Conservation (phyloP, 2,888 invertebrate genomes). For the Ormia ochracea region DNA sequence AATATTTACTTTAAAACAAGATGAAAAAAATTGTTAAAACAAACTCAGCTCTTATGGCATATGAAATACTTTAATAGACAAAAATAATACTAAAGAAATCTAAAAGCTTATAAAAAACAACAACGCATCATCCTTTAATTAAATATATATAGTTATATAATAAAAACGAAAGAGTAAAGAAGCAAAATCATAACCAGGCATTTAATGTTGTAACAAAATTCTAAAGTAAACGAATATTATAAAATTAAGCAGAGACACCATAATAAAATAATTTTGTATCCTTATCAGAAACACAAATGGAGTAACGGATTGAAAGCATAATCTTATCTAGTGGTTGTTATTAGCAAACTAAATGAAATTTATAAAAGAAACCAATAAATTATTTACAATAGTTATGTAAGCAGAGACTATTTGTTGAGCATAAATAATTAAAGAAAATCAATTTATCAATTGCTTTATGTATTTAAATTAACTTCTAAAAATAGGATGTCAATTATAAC, state of each 20-base stretch:
- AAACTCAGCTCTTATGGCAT: too few relatives aligned
- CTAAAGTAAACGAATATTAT: slow-evolving; percentile 47
- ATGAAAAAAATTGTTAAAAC: too few relatives aligned
- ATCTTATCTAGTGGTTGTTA: slow-evolving; percentile 58
- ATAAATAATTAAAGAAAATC: background rate
- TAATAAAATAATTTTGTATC: background rate
- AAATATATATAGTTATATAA: slow-evolving; percentile 17
- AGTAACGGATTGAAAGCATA: slow-evolving; percentile 29
- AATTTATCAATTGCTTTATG: slow-evolving; percentile 28
- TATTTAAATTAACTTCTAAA: background rate
- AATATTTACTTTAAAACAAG: too few relatives aligned
- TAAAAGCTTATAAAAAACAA: slow-evolving; percentile 35
- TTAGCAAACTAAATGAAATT: slow-evolving; percentile 48
- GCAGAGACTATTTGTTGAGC: slow-evolving; percentile 37
- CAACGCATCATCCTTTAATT: slow-evolving; percentile 28
- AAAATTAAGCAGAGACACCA: slow-evolving; percentile 45
- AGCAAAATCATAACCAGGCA: slow-evolving; percentile 40
- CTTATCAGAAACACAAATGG: background rate
- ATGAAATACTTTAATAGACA: too few relatives aligned
- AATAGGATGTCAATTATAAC: slow-evolving; percentile 50
- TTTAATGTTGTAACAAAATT: slow-evolving; percentile 61
- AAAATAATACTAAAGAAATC: too few relatives aligned
- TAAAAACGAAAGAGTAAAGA: background rate
- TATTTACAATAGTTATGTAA: slow-evolving; percentile 33
- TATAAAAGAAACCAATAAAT: slow-evolving; percentile 16